Conservation (phyloP, 2,888 invertebrate species). For the Caradrina kadenii region DNA sequence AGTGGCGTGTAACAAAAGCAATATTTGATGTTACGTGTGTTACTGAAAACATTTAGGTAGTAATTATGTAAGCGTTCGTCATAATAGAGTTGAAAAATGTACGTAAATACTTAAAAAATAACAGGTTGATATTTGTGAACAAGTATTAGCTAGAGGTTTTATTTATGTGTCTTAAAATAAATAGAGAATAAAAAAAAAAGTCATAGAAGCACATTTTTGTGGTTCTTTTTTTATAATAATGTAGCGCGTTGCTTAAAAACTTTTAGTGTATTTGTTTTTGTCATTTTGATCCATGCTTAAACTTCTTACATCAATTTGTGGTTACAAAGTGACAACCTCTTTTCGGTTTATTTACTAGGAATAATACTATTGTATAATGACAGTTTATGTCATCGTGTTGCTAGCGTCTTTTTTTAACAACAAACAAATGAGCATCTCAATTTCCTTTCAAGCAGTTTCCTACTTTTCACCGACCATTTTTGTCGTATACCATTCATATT, state of each 20-base stretch:
- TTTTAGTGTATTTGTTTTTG: neutral
- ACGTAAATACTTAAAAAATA: constrained; percentile 36
- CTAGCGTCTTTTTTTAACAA: constrained; percentile 23
- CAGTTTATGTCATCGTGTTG: constrained; percentile 45
- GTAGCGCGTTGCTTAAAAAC: neutral
- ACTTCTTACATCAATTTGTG: constrained; percentile 39
- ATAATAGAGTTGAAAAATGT: constrained; percentile 22
- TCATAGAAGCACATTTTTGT: constrained; percentile 9
- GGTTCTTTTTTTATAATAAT: constrained; percentile 4
- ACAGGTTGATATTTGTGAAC: constrained; percentile 23
- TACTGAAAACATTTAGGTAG: constrained; percentile 49
- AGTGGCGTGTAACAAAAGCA: constrained; percentile 52
- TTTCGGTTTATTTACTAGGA: constrained; percentile 35
- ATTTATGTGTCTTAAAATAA: constrained; percentile 22
- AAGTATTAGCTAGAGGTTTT: constrained; percentile 3
- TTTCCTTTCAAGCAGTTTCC: constrained; percentile 23
- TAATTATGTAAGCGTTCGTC: constrained; percentile 45
- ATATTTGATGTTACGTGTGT: constrained; percentile 55
- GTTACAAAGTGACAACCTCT: constrained; percentile 44
- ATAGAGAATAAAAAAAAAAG: neutral
- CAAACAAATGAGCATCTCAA: constrained; percentile 8
- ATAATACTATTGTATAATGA: constrained; percentile 54
- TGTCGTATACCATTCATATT: neutral
- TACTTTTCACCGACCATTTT: constrained; percentile 10
- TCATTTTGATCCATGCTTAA: constrained; percentile 13